These are phyloP conservation scores for Zoanthus gigantus DNA, from an alignment of 92 coral and sea anemone genomes.

Conservation along the genomic window DNA sequence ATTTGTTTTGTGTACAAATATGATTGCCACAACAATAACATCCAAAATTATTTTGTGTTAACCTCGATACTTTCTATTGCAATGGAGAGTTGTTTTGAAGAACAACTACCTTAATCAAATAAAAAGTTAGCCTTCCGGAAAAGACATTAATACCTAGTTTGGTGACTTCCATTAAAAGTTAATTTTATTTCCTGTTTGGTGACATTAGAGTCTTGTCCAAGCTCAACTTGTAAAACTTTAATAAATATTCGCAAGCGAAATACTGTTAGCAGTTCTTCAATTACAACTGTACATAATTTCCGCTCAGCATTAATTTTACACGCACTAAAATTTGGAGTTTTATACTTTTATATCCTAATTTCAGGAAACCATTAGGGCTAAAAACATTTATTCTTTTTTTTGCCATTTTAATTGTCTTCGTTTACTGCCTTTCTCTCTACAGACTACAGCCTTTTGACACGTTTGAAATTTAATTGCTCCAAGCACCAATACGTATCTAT, in stretches of 20 bases:
- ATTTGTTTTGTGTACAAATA: not conserved
- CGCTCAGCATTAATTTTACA: constrained; percentile 22
- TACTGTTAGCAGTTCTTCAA: constrained; percentile 9
- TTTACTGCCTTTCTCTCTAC: constrained; percentile 3
- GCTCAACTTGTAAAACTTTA: constrained; percentile 19
- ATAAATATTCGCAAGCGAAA: not conserved
- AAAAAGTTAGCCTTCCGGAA: constrained; percentile 36
- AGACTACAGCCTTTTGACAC: not conserved
- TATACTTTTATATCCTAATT: constrained; percentile 39
- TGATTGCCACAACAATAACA: not conserved
- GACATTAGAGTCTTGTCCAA: constrained; percentile 24
- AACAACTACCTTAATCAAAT: constrained; percentile 16
- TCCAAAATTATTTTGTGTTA: not conserved
- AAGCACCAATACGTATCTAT: not conserved
- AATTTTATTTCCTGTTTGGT: constrained; percentile 31
- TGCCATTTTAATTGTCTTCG: constrained; percentile 39
- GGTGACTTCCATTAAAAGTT: constrained; percentile 37
- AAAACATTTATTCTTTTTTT: not conserved
- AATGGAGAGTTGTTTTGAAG: not conserved
- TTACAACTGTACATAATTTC: constrained; percentile 32
- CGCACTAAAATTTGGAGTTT: constrained; percentile 44
- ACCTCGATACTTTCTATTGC: constrained; percentile 14
- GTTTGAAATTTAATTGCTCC: constrained; percentile 12
- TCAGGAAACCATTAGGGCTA: constrained; percentile 46
- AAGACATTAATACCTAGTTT: constrained; percentile 19